Conservation (phyloP, 2,113 vertebrate genomes). For the Lipophrys pholis region DNA sequence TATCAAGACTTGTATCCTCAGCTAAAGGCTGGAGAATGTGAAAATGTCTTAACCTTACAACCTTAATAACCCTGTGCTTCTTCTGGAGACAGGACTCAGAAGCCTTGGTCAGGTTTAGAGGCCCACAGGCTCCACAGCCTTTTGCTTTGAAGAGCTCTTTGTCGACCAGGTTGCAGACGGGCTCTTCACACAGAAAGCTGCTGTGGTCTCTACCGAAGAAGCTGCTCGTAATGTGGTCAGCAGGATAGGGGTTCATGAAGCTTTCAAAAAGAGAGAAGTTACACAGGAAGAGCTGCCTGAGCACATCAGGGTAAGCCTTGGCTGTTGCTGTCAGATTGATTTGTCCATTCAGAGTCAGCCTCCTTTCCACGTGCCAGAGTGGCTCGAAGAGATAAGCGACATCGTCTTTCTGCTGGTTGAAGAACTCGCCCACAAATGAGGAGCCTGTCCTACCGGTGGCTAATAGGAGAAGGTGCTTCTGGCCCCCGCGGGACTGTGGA, state of each 20-base stretch:
- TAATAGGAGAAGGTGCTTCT: constrained; percentile 91
- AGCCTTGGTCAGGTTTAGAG: constrained; percentile 92
- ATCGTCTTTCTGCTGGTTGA: constrained; percentile 93
- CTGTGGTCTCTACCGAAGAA: constrained; percentile 94
- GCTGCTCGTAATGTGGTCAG: constrained; percentile 87
- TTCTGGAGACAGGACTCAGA: constrained; percentile 88
- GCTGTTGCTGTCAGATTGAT: constrained; percentile 88
- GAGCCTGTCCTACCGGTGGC: constrained; percentile 96
- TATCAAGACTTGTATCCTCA: constrained; percentile 91
- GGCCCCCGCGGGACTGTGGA: constrained; percentile 83
- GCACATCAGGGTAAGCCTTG: constrained; percentile 90
- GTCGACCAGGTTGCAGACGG: constrained; percentile 89
- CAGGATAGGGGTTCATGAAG: constrained; percentile 88
- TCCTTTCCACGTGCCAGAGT: constrained; percentile 95
- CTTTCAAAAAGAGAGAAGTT: constrained; percentile 91
- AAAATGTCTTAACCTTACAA: constrained; percentile 91
- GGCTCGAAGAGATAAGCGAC: constrained; percentile 98
- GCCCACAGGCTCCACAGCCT: constrained; percentile 91
- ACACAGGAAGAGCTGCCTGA: constrained; percentile 91
- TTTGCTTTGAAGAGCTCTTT: constrained; percentile 93
- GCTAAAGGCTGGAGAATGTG: constrained; percentile 90
- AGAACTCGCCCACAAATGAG: constrained; percentile 97
- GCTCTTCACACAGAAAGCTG: constrained; percentile 90
- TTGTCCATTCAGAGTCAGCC: constrained; percentile 86
- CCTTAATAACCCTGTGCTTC: constrained; percentile 92